Percentiles rank a stretch among this genome's conserved stretches.
phyloP scores from a whole-genome alignment of 2,113 vertebrate genomes.

The Alethe castanea region DNA sequence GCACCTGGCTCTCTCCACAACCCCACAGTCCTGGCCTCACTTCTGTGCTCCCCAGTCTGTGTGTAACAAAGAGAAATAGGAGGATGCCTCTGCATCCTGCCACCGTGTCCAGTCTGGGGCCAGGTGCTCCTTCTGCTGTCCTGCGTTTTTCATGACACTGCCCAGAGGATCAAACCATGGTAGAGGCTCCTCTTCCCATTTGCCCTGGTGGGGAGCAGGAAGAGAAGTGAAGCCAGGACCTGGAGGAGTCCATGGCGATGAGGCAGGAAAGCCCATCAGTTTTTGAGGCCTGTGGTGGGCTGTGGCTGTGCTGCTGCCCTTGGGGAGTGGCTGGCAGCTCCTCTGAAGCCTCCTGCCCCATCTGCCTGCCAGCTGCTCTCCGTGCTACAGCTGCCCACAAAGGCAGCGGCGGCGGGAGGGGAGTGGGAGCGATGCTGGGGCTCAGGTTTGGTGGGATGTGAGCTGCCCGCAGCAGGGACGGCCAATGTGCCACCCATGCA shows the following conservation, averaged over 20 bases:
- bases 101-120: background rate
- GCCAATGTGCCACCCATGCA: rapidly evolving
- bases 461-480: rapidly evolving
- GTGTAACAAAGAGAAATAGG: background rate
- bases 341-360: background rate
- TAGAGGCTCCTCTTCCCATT: background rate
- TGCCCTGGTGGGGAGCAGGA: rapidly evolving
- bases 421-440: rapidly evolving
- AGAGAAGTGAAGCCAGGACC: background rate
- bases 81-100: background rate
- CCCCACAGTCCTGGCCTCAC: rapidly evolving
- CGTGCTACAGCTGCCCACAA: background rate
- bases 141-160: background rate
- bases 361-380: constrained; percentile 30
- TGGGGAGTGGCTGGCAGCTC: background rate
- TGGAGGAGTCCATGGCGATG: rapidly evolving
- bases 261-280: rapidly evolving
- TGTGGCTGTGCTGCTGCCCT: background rate
- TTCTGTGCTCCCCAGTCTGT: rapidly evolving
- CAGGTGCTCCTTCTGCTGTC: background rate
- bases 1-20: background rate
- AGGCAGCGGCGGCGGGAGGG: rapidly evolving
- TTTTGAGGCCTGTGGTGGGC: rapidly evolving
- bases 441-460: rapidly evolving
- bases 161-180: background rate